Evolutionary conservation across 2,113 vertebrate species (phyloP), one percentile per base, ranked within the genome.

Genomic region (Spilogale gracilis): DNA sequence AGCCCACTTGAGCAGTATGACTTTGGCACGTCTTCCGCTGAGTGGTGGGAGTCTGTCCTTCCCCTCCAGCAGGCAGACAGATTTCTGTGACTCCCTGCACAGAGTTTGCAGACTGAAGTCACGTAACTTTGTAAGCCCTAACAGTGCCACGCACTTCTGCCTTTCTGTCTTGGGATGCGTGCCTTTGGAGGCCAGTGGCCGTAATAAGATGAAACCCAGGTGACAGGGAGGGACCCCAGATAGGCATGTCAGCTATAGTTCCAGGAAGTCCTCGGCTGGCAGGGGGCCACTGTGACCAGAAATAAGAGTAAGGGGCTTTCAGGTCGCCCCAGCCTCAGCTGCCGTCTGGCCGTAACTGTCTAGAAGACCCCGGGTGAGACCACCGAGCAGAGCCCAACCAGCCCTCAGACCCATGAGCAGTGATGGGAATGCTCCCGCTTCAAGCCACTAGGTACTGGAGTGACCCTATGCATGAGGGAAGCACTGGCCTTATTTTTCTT

Each of bases 281-380:
- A 45, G 11, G 17, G 21, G 38, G n/a, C 20, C 20, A n/a, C 11
- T 5, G n/a, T 20, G 73, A 63, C 32, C 65, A 38, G 69, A 78
- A 67, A 27, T 30, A 56, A 30, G 78, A 74, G 27, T n/a, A 20
- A 25, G 8, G 45, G 48, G 11, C 27, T 43, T 82, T 3, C 2
- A 4, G 27, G 58, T 3, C 21, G 56, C n/a, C 50, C 10, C 30
- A 3, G 58, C 63, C 63, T 60, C n/a, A 16, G 45, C 20, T 30
- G 4, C 61, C 13, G 54, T 1, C 61, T 17, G 23, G 17, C 17
- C 16, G 21, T 43, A 21, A 3, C 30, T 5, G 56, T 17, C 11
- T 0, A 10, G n/a, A 45, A 3, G 30, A 4, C 30, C 1, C 8
- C 0, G 0, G 1, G 45, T 1, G 21, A 11, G 38, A 6, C 27